Evolutionary conservation across 2,797 vertebrate species (phyloP).

Genomic region (Neostethus bicornis): DNA sequence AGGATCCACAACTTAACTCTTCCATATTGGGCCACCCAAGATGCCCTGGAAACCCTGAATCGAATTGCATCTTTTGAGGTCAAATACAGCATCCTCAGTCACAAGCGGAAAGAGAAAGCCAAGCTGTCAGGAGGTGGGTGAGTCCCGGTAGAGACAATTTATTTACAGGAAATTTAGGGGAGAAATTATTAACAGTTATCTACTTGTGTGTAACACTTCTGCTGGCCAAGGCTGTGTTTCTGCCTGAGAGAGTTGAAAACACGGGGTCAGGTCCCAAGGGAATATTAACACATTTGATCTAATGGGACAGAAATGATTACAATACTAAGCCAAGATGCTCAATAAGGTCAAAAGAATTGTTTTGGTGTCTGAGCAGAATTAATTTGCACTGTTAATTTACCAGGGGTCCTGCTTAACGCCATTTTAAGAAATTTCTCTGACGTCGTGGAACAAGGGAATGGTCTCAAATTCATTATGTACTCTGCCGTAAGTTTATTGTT

Average conservation of each 20-base stretch:
- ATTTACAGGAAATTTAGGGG: conserved; percentile 27
- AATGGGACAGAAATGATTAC: conserved; percentile 45
- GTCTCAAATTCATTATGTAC: conserved; percentile 86
- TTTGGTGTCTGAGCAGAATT: conserved; percentile 35
- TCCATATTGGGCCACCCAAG: conserved; percentile 85
- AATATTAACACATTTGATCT: conserved; percentile 43
- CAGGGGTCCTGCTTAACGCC: conserved; percentile 85
- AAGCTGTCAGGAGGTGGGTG: conserved; percentile 88
- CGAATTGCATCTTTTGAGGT: conserved; percentile 83
- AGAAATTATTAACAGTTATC: conserved; percentile 3
- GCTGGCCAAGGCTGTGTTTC: conserved; percentile 45
- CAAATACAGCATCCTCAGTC: conserved; percentile 80
- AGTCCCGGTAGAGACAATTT: conserved; percentile 34
- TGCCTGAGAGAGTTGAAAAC: conserved; percentile 24
- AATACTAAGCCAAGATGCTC: conserved; percentile 30
- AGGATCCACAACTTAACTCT: conserved; percentile 87
- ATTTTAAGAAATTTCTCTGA: conserved; percentile 85
- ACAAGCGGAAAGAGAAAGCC: conserved; percentile 87
- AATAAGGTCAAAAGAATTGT: conserved; percentile 45
- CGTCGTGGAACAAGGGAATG: conserved; percentile 70
- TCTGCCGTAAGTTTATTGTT: conserved; percentile 83
- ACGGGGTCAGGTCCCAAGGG: conserved; percentile 18
- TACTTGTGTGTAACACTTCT: conserved; percentile 33
- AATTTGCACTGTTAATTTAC: conserved; percentile 58
- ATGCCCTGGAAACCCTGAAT: conserved; percentile 80